phyloP scores from a whole-genome alignment of 1,140 invertebrate species.

The Dendrolimus kikuchii region DNA sequence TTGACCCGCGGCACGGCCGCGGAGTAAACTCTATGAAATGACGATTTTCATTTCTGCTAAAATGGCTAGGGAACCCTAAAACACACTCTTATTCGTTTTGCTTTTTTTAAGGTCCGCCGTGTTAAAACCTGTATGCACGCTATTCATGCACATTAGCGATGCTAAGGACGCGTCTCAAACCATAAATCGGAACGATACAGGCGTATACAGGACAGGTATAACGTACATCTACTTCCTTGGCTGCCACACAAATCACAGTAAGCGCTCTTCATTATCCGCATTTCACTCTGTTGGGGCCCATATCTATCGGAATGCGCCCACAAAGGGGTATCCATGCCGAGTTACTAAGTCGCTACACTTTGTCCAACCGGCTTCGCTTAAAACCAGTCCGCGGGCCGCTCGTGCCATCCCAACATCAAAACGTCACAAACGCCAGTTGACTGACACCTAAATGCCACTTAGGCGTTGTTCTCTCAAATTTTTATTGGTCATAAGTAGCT shows the following conservation, averaged over 20 bases:
- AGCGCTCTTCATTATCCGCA: constrained; percentile 62
- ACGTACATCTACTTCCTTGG: constrained; percentile 37
- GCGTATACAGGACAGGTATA: not conserved
- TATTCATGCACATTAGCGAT: constrained; percentile 5
- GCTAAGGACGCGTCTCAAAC: constrained; percentile 26
- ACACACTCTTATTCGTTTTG: no score
- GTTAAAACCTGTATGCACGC: no score
- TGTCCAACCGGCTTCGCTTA: constrained; percentile 51
- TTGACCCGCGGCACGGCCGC: no score
- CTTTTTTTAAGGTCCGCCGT: no score
- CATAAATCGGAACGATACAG: constrained; percentile 36
- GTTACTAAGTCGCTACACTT: constrained; percentile 53
- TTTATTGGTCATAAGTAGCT: constrained; percentile 64
- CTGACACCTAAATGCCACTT: constrained; percentile 67
- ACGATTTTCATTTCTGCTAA: no score
- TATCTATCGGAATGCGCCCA: constrained; percentile 64
- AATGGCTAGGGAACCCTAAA: no score
- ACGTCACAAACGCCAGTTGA: constrained; percentile 55
- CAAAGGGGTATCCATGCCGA: constrained; percentile 54
- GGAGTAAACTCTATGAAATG: no score
- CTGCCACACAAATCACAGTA: constrained; percentile 62
- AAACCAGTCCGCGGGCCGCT: constrained; percentile 51
- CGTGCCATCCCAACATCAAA: constrained; percentile 18
- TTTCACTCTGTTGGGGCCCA: constrained; percentile 43
- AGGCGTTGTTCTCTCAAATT: constrained; percentile 58